phyloP scores from a whole-genome alignment of 23 tunicate species.

The Ciona savignyi region DNA sequence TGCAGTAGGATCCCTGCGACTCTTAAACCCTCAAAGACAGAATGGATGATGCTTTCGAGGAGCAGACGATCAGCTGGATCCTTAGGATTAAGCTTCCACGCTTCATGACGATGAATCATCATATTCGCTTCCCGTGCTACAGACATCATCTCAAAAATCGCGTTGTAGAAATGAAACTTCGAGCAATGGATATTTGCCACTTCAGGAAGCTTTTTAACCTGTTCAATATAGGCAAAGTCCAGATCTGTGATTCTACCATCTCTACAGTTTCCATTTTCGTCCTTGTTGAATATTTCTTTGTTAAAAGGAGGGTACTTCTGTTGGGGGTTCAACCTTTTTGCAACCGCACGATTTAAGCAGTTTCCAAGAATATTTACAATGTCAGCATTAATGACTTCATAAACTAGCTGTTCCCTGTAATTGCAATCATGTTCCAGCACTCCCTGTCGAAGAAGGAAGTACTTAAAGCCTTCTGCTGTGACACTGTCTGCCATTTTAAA shows the following conservation, averaged over 20 bases:
- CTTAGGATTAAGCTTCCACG: constrained; percentile 35
- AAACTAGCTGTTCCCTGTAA: constrained; percentile 19
- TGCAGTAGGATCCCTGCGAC: constrained; percentile 80
- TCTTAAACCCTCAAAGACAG: constrained; percentile 68
- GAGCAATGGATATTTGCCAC: constrained; percentile 14
- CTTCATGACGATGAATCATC: constrained; percentile 32
- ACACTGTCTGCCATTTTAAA: constrained; percentile 20
- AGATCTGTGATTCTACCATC: too few relatives aligned
- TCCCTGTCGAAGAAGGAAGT: constrained; percentile 59
- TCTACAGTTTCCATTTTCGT: too few relatives aligned
- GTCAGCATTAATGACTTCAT: constrained; percentile 47
- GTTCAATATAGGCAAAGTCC: constrained; percentile 17
- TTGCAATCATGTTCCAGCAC: constrained; percentile 45
- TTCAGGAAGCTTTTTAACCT: constrained; percentile 47
- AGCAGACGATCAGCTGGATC: constrained; percentile 13
- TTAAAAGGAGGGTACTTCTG: constrained; percentile 59
- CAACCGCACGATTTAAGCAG: constrained; percentile 50
- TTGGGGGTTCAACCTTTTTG: constrained; percentile 54
- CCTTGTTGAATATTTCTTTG: too few relatives aligned
- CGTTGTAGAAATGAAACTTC: constrained; percentile 38
- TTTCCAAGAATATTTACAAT: constrained; percentile 75
- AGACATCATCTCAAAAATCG: constrained; percentile 26
- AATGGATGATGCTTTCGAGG: constrained; percentile 34
- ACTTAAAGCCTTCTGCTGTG: constrained; percentile 36
- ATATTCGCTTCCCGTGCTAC: constrained; percentile 42